A percentile compares a stretch with the other conserved stretches of the same genome.
Conservation (phyloP, 2,888 invertebrate genomes). For the Sepiola atlantica region DNA sequence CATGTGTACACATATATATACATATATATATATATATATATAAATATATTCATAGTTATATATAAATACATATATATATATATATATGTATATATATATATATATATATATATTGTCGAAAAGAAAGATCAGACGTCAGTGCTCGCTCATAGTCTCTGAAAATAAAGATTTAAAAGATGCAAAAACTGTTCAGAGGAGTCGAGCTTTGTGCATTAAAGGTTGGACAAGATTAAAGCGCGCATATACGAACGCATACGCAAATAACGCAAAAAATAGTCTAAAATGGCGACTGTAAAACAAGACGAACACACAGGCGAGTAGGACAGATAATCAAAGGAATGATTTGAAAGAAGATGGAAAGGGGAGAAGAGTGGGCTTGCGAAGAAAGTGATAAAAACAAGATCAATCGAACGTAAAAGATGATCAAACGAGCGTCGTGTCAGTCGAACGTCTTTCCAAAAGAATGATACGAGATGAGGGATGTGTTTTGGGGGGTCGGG, state of each 20-base stretch:
- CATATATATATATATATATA: too few relatives aligned
- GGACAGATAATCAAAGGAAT: not conserved
- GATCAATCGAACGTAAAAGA: not conserved
- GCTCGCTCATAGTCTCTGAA: too few relatives aligned
- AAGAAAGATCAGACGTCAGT: too few relatives aligned
- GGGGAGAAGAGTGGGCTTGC: too few relatives aligned
- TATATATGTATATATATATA: too few relatives aligned
- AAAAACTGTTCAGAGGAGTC: not conserved
- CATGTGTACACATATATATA: too few relatives aligned
- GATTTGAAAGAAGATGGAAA: not conserved
- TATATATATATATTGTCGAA: too few relatives aligned
- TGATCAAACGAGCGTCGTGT: not conserved
- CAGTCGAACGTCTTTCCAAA: not conserved
- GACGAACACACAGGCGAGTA: not conserved
- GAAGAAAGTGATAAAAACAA: too few relatives aligned
- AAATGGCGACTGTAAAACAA: not conserved
- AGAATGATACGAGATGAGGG: not conserved
- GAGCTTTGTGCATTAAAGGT: not conserved
- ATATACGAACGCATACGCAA: not conserved
- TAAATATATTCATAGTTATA: too few relatives aligned
- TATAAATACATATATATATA: too few relatives aligned
- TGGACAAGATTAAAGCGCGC: not conserved
- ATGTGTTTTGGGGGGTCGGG: not conserved
- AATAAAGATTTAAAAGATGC: not conserved
- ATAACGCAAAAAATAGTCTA: not conserved